Percentiles rank a stretch among this genome's conserved stretches.
These are phyloP conservation scores for Piezodorus guildinii DNA, from an alignment of 1,140 invertebrate genomes.

Conservation along the genomic window DNA sequence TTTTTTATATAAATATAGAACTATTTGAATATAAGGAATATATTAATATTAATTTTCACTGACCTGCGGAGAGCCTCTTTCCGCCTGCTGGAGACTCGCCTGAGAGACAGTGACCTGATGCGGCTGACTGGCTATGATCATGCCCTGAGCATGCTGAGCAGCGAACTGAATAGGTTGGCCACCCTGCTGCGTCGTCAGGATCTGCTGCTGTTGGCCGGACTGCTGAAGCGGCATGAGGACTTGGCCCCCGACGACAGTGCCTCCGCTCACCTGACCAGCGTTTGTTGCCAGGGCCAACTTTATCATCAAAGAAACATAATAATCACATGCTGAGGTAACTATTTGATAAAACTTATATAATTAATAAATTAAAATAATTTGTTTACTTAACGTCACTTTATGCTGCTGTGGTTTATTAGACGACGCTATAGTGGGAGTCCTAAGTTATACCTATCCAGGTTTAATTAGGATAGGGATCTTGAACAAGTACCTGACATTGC, in stretches of 20 bases:
- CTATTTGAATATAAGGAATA: too few relatives aligned
- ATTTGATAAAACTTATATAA: too few relatives aligned
- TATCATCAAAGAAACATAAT: not conserved
- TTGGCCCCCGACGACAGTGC: constrained; percentile 9
- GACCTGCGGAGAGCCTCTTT: not conserved
- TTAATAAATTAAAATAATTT: too few relatives aligned
- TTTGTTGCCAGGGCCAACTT: not conserved
- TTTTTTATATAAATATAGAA: too few relatives aligned
- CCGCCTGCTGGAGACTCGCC: not conserved
- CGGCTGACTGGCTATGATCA: constrained; percentile 5
- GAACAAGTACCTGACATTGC: too few relatives aligned
- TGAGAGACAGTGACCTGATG: constrained; percentile 5
- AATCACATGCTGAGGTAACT: not conserved
- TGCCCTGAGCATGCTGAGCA: not conserved
- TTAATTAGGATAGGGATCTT: too few relatives aligned
- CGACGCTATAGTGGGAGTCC: too few relatives aligned
- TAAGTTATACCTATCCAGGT: too few relatives aligned
- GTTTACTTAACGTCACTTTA: too few relatives aligned
- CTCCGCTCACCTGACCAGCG: constrained; percentile 2
- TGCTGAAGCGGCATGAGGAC: constrained; percentile 17
- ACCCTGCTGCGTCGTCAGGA: not conserved
- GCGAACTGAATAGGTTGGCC: constrained; percentile 16
- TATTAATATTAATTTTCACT: too few relatives aligned
- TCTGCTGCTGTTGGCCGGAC: constrained; percentile 16
- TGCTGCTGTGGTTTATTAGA: too few relatives aligned